These are phyloP conservation scores for Galaxea fascicularis DNA, from an alignment of 92 coral and sea anemone genomes.

Conservation along the genomic window DNA sequence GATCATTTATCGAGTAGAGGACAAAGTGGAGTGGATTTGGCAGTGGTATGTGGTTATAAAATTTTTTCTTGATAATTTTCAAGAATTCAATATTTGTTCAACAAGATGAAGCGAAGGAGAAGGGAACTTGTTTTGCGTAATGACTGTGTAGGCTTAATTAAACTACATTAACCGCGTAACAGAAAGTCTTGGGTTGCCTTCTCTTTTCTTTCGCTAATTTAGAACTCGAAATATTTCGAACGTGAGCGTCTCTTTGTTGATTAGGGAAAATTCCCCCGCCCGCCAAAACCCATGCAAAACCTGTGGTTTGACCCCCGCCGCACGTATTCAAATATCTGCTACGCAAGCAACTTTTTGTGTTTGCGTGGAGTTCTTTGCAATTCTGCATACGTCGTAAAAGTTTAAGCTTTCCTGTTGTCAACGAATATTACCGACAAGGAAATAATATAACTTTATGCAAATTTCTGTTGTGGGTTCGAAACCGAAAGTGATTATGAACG, in stretches of 20 bases:
- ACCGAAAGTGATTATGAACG: conserved; percentile 4
- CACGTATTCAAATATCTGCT: conserved; percentile 1
- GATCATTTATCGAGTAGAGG: conserved; percentile 71
- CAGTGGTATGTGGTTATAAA: conserved; percentile 74
- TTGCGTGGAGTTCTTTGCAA: neutral
- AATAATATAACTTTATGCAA: neutral
- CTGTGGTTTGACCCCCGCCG: too few relatives aligned
- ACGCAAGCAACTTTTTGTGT: neutral
- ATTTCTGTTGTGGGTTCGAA: too few relatives aligned
- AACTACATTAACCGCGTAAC: neutral
- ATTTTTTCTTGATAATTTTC: neutral
- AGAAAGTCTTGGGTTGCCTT: neutral
- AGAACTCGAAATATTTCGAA: too few relatives aligned
- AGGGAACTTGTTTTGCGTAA: neutral
- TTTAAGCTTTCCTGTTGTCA: neutral
- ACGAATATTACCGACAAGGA: neutral
- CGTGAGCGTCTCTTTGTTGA: too few relatives aligned
- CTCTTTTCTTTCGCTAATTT: too few relatives aligned
- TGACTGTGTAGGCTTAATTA: neutral
- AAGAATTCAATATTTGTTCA: neutral
- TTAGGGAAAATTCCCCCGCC: too few relatives aligned
- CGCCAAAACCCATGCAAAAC: too few relatives aligned
- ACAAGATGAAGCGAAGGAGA: neutral
- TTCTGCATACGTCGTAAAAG: neutral
- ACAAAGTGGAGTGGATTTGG: conserved; percentile 72